Evolutionary conservation across 2,113 vertebrate genomes (phyloP).

Genomic region (Phrynosoma blainvillii): DNA sequence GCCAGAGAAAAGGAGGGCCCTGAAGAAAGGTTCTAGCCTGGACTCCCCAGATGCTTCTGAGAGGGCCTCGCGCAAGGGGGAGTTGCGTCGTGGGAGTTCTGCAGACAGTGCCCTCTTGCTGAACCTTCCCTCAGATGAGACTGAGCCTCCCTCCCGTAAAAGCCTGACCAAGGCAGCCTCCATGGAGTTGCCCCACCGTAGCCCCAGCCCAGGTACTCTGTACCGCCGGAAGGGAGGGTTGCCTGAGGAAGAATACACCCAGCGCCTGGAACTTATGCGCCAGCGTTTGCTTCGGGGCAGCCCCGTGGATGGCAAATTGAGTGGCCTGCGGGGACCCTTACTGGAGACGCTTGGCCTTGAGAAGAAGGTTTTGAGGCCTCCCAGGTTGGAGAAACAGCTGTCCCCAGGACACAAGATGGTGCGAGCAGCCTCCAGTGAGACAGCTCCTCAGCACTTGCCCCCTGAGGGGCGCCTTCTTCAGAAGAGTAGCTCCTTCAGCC

Average conservation of each 20-base stretch:
- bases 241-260: slow-evolving; percentile 86
- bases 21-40: slow-evolving; percentile 82
- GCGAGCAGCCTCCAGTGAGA: slow-evolving; percentile 90
- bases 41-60: slow-evolving; percentile 74
- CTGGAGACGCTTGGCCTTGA: slow-evolving; percentile 88
- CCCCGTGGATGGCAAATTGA: slow-evolving; percentile 90
- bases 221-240: slow-evolving; percentile 80
- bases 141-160: slow-evolving; percentile 44
- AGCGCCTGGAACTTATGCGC: slow-evolving; percentile 92
- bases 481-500: slow-evolving; percentile 96
- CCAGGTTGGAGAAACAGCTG: slow-evolving; percentile 66
- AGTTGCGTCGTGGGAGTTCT: slow-evolving; percentile 90
- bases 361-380: slow-evolving; percentile 74
- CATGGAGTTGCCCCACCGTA: slow-evolving; percentile 85
- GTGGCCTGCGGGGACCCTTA: slow-evolving; percentile 92
- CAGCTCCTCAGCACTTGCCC: slow-evolving; percentile 72
- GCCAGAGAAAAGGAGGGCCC: slow-evolving; percentile 77
- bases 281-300: slow-evolving; percentile 88
- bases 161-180: slow-evolving; percentile 67
- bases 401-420: slow-evolving; percentile 69
- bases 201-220: slow-evolving; percentile 83
- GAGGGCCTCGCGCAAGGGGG: slow-evolving; percentile 75
- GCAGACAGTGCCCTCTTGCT: slow-evolving; percentile 89
- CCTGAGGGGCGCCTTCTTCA: slow-evolving; percentile 82
- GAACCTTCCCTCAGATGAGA: slow-evolving; percentile 72